These are phyloP conservation scores for Lathronympha strigana DNA, from an alignment of 2,888 invertebrate species.

Conservation along the genomic window DNA sequence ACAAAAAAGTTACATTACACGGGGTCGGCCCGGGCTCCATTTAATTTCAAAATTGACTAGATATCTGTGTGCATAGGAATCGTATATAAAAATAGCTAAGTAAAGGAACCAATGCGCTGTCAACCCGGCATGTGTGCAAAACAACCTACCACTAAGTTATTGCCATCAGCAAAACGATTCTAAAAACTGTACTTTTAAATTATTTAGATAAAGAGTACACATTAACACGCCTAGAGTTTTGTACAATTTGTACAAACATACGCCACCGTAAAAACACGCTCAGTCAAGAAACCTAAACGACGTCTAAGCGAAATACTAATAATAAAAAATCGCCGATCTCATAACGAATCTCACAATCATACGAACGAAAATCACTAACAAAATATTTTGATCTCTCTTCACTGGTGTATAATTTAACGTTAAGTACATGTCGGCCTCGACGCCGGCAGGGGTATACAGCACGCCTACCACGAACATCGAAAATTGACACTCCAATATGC, in stretches of 20 bases:
- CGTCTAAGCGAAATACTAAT: slow-evolving; percentile 25
- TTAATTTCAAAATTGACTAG: slow-evolving; percentile 84
- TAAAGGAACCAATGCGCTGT: slow-evolving; percentile 82
- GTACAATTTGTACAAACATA: slow-evolving; percentile 80
- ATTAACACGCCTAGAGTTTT: slow-evolving; percentile 73
- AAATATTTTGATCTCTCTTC: slow-evolving; percentile 54
- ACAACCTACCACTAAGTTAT: slow-evolving; percentile 70
- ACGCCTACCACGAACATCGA: too few relatives aligned
- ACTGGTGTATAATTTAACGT: slow-evolving; percentile 51
- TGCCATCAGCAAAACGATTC: slow-evolving; percentile 74
- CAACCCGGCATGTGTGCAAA: slow-evolving; percentile 76
- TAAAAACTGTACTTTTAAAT: slow-evolving; percentile 77
- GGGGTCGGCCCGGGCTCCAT: slow-evolving; percentile 65
- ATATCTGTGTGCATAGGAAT: slow-evolving; percentile 84
- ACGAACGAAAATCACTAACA: slow-evolving; percentile 65
- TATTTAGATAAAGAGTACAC: slow-evolving; percentile 68
- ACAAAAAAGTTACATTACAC: slow-evolving; percentile 63
- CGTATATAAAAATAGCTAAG: slow-evolving; percentile 79
- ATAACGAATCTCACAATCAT: slow-evolving; percentile 61
- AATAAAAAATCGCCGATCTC: slow-evolving; percentile 44
- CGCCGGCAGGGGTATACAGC: slow-evolving; percentile 41
- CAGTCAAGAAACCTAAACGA: slow-evolving; percentile 64
- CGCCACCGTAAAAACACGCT: slow-evolving; percentile 63
- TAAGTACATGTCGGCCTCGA: slow-evolving; percentile 53
- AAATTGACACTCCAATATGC: too few relatives aligned